phyloP scores from a whole-genome alignment of 2,797 vertebrate genomes.

The Enoplosus armatus region DNA sequence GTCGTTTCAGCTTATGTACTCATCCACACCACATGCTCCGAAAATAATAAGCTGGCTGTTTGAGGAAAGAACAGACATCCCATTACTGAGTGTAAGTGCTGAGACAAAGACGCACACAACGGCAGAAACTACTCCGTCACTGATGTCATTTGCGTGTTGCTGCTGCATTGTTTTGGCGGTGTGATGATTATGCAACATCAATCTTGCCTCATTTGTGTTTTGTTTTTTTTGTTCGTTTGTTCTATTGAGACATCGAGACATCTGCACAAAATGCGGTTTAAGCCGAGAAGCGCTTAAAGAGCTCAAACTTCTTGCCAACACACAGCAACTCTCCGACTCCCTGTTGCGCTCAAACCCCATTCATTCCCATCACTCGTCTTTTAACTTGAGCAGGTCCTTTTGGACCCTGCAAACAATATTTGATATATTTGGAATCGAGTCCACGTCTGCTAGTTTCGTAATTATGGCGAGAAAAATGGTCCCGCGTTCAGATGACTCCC shows the following conservation, averaged over 20 bases:
- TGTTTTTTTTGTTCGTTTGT: too few relatives aligned
- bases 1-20: slow-evolving; percentile 11
- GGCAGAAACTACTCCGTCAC: not conserved
- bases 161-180: not conserved
- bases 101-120: not conserved
- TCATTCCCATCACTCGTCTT: not conserved
- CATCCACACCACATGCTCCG: not conserved
- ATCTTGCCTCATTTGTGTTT: not conserved
- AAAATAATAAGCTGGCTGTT: slow-evolving; percentile 13
- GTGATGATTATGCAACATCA: not conserved
- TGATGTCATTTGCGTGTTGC: not conserved
- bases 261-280: not conserved
- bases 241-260: not conserved
- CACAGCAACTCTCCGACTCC: not conserved
- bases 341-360: not conserved
- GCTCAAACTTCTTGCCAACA: not conserved
- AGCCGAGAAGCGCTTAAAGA: not conserved
- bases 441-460: slow-evolving; percentile 3
- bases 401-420: slow-evolving; percentile 20
- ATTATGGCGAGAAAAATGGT: slow-evolving; percentile 7
- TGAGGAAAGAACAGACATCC: slow-evolving; percentile 1
- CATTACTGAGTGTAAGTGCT: not conserved
- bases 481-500: slow-evolving; percentile 21
- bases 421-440: not conserved
- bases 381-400: slow-evolving; percentile 12